phyloP scores from a whole-genome alignment of 2,888 invertebrate genomes.

The Lycocerus yunnanus region DNA sequence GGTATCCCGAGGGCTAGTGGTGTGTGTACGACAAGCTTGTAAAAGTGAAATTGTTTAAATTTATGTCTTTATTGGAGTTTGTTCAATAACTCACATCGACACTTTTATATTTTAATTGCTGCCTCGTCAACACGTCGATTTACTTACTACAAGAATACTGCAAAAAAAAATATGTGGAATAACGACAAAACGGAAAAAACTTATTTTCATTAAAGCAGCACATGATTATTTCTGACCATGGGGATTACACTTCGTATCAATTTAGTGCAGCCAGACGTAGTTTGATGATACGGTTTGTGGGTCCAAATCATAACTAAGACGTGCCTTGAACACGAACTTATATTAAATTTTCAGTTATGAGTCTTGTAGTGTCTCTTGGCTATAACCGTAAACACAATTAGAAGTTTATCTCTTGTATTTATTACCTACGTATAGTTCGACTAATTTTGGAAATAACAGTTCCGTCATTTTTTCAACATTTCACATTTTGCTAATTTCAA shows the following conservation, averaged over 20 bases:
- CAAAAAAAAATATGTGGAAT: neutral
- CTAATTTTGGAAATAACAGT: neutral
- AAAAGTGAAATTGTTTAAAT: conserved; percentile 1
- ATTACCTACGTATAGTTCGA: neutral
- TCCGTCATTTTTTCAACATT: neutral
- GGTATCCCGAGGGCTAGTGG: neutral
- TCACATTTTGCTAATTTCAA: neutral
- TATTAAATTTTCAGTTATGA: conserved; percentile 25
- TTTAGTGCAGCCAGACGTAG: conserved; percentile 21
- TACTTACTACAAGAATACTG: neutral
- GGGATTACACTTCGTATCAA: conserved; percentile 21
- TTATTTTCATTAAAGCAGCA: conserved; percentile 16
- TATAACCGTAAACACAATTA: conserved; percentile 20
- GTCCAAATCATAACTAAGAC: conserved; percentile 25
- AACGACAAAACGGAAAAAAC: neutral
- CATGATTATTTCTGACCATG: conserved; percentile 9
- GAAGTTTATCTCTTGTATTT: conserved; percentile 4
- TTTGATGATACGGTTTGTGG: conserved; percentile 14
- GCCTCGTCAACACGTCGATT: neutral
- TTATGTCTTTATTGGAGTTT: neutral
- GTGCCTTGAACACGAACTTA: conserved; percentile 24
- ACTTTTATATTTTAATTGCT: neutral
- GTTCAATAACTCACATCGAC: neutral
- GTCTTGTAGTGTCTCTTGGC: conserved; percentile 13
- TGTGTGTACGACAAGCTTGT: neutral